Conservation (phyloP, 30 jellyfish, hydroid and myxozoan genomes). For the Mastigias papua region DNA sequence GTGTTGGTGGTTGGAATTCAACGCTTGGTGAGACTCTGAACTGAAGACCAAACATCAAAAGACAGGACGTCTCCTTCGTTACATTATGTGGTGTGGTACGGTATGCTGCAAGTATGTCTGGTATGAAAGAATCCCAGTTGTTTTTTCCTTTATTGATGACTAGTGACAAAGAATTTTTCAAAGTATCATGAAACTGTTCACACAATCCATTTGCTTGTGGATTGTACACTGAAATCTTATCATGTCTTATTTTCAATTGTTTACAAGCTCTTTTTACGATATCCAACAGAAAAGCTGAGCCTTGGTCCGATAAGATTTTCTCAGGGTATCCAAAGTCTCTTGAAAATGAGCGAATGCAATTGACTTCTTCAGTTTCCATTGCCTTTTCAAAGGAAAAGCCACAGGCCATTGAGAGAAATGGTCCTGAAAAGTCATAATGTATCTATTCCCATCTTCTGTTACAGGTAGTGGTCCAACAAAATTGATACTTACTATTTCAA, state of each 20-base stretch:
- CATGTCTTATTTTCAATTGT: neutral
- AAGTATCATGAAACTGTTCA: conserved; percentile 10
- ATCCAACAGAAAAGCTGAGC: conserved; percentile 25
- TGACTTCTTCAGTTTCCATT: neutral
- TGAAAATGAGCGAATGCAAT: conserved; percentile 16
- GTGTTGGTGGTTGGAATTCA: neutral
- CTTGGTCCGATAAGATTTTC: conserved; percentile 42
- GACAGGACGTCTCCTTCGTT: conserved; percentile 5
- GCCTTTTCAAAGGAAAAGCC: conserved; percentile 12
- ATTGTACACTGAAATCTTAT: neutral
- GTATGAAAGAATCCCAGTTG: conserved; percentile 14
- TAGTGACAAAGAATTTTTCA: neutral
- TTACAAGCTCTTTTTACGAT: conserved; percentile 27
- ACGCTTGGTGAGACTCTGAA: conserved; percentile 5
- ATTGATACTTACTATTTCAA: conserved; percentile 43
- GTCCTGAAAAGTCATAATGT: conserved; percentile 31
- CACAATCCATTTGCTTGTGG: conserved; percentile 18
- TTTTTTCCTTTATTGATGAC: conserved; percentile 7
- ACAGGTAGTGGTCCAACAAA: conserved; percentile 71
- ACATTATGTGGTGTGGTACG: conserved; percentile 34
- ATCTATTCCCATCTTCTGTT: conserved; percentile 29
- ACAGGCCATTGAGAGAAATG: conserved; percentile 30
- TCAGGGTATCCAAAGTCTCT: conserved; percentile 24
- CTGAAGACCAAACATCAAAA: conserved; percentile 19
- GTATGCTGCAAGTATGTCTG: conserved; percentile 8